Evolutionary conservation across 1,140 invertebrate species (phyloP), one percentile per base, ranked within the genome.

Genomic region (Linepithema humile): DNA sequence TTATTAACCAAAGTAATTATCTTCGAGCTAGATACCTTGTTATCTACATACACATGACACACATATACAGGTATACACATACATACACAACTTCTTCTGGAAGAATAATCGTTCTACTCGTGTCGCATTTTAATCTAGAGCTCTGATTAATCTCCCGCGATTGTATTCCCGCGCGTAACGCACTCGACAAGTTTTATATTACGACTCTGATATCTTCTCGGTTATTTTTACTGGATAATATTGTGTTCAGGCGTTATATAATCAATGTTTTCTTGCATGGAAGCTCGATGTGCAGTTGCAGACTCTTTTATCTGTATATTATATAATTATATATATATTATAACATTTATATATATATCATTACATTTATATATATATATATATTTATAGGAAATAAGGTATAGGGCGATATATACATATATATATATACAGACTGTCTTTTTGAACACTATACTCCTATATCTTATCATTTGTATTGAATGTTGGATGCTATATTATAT

Each of bases 251-350:
- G 92, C 93, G 90, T 93, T 94, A 80, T 80, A 80, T 70, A 90
- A 93, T 94, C 90, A 93, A 92, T 94, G 93, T 94, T 90, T 93
- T 93, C 93, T 90, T 94, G 94, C 94, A 94, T 94, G 94, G 91
- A 80, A 93, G 92, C 93, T 94, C 93, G 91, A 94, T 94, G 93
- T 94, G 93, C 94, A 94, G 93, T 92, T 92, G 91, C 93, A 94
- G 78, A 93, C 91, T 93, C 86, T 93, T 91, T 90, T 93, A 91
- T 92, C 90, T 92, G 91, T 78, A 69, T 92, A 89, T 91, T 91
- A 92, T 90, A 91, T 82, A 86, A 89, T 90, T 83, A 86, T 85
- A 65, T 87, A 82, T 77, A 88, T 88, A 67, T 82, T 78, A 82
- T 70, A 72, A 82, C 38, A 69, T 38, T 43, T 85, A 86, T 83